Evolutionary conservation across 2,797 vertebrate genomes (phyloP).

Genomic region (Serranus cabrilla): DNA sequence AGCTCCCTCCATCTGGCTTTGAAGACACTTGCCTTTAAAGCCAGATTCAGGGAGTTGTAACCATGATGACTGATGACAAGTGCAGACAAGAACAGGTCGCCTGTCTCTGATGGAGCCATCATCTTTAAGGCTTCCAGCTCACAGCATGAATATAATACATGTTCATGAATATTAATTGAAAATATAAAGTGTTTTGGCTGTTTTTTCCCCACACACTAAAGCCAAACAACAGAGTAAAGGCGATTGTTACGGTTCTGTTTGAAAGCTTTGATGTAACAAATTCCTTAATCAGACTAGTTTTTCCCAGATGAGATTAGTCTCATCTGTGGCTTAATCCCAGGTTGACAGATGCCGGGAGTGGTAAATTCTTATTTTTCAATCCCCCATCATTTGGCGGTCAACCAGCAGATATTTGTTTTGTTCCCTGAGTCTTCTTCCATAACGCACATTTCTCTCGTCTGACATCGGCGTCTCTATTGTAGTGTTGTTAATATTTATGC

Average conservation of each 20-base stretch:
- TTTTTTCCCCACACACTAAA: background rate
- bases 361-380: slow-evolving; percentile 16
- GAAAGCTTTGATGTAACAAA: background rate
- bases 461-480: background rate
- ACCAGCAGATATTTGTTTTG: slow-evolving; percentile 4
- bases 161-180: background rate
- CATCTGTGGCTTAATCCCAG: slow-evolving; percentile 13
- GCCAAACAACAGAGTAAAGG: background rate
- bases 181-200: background rate
- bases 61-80: background rate
- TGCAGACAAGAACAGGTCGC: background rate
- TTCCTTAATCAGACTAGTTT: slow-evolving; percentile 20
- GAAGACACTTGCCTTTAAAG: no score
- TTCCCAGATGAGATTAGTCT: slow-evolving; percentile 2
- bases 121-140: background rate
- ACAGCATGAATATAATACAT: background rate
- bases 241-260: background rate
- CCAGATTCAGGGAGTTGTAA: background rate
- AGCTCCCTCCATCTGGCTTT: no score
- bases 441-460: background rate
- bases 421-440: background rate
- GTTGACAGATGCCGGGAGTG: slow-evolving; percentile 18
- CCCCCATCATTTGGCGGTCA: slow-evolving; percentile 3
- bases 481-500: background rate
- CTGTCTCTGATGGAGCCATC: background rate